Evolutionary conservation across 1,140 invertebrate species (phyloP), one percentile per base, ranked within the genome.

Genomic region (Drosophila kurseongensis): DNA sequence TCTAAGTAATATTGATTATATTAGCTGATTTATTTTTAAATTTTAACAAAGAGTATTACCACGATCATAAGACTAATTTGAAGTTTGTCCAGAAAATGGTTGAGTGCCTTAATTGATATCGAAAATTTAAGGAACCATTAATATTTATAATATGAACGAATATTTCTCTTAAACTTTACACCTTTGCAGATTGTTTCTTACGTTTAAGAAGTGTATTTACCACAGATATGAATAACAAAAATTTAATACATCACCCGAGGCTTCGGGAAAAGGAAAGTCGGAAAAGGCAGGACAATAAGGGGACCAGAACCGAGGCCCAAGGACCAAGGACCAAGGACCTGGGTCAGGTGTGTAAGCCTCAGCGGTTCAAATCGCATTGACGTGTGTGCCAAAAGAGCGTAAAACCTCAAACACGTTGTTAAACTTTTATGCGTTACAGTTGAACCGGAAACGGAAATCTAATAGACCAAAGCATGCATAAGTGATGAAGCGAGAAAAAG

Each of bases 401-500:
- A 78, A 85, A 85, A 85, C 82, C 82, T 85, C 82, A 85, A 75
- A 85, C 82, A 85, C 82, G 78, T 86, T 81, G 82, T 68, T 48
- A 67, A 81, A 85, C 78, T 81, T 81, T 81, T 59, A 66, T 81
- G 74, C 65, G 74, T 81, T 85, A 72, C 82, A 78, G 82, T 78
- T 85, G 69, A 85, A 86, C 82, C 82, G 82, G 82, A 85, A 85
- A 85, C 82, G 82, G 82, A 85, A 85, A 85, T 85, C 82, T 85
- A 85, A 85, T 85, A 85, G 82, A 85, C 82, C 82, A 85, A 85
- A 86, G 82, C 82, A 85, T 85, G 82, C 82, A 85, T 85, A 85
- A 86, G 82, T 85, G 82, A 85, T 85, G 82, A 85, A 86, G 82
- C 82, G 82, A 85, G 82, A 85, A 85, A 85, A 78, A 61, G 63